Base-by-base conservation (phyloP, 2,888 invertebrate species). In the Gortyna flavago region DNA sequence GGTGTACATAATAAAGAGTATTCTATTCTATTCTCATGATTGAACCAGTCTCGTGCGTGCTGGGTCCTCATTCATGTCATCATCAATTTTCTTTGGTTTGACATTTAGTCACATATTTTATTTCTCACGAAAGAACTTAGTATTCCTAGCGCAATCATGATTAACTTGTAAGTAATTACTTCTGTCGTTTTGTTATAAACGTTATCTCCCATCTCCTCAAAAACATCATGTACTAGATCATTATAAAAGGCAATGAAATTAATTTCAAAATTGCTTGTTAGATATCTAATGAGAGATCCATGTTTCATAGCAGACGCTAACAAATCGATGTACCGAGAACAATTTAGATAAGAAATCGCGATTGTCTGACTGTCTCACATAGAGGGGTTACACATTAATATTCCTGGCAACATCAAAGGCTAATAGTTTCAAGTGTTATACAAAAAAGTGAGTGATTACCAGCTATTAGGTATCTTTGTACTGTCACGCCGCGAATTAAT, bases 401-500 rank as follows among this genome's bases (percentile, higher is more conserved):
- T 85, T 75, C 77, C 41, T 76, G 79, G 77, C 72, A 77, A 81
- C 83, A 80, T 88, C 70, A 83, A 86, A 84, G 72, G 77, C 78
- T 72, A 81, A 81, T 74, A 54, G 79, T 59, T 72, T 61, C 29
- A n/a, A 75, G 57, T 77, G 75, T 66, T 75, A 72, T 77, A 82
- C 72, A 88, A 90, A 72, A 90, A 89, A 89, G 79, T 90, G 90
- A 91, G 80, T 88, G 87, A 91, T 92, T 83, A 90, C 88, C 13
- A 67, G 75, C 86, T 85, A 88, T 90, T 89, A 92, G 85, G 72
- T 86, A 89, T 87, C 89, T 88, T 89, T 91, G 88, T 90, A 84
- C 79, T 87, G 86, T 88, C 90, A 90, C 89, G 89, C 84, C 79
- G 77, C 82, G 79, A 77, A 92, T 92, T 90, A 90, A 90, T 91